Evolutionary conservation across 1,140 invertebrate genomes (phyloP).

Genomic region (Ceratosolen solmsi): DNA sequence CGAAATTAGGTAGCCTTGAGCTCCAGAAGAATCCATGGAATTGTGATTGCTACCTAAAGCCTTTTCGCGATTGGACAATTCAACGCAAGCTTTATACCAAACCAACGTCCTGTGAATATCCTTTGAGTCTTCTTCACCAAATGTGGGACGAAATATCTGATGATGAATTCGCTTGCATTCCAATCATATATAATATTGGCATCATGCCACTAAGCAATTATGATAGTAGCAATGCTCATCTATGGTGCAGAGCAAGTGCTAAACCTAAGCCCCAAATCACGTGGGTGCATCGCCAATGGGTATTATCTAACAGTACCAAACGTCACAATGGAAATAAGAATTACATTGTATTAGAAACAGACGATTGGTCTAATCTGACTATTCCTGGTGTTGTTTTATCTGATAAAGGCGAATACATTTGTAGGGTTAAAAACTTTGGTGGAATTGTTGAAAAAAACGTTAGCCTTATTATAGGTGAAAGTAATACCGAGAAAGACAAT

Average conservation of each 20-base stretch:
- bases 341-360: conserved; percentile 71
- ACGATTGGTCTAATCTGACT: conserved; percentile 85
- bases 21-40: conserved; percentile 89
- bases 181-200: conserved; percentile 78
- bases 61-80: conserved; percentile 84
- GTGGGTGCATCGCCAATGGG: conserved; percentile 76
- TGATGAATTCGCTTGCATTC: conserved; percentile 88
- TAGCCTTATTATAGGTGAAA: conserved; percentile 76
- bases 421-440: conserved; percentile 87
- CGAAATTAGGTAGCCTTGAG: conserved; percentile 81
- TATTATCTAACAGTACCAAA: conserved; percentile 61
- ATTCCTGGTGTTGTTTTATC: conserved; percentile 80
- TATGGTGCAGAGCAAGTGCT: conserved; percentile 85
- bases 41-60: conserved; percentile 88
- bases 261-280: conserved; percentile 82
- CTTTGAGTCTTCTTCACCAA: conserved; percentile 78
- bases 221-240: conserved; percentile 77
- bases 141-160: conserved; percentile 81
- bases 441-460: conserved; percentile 85
- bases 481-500: conserved; percentile 68
- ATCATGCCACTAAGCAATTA: conserved; percentile 66
- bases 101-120: conserved; percentile 81
- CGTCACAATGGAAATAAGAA: conserved; percentile 60
- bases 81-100: conserved; percentile 81
- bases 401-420: conserved; percentile 92